A percentile compares a stretch with the other conserved stretches of the same genome.
These are phyloP conservation scores for Telenomus remus DNA, from an alignment of 1,140 invertebrate species.

Conservation along the genomic window DNA sequence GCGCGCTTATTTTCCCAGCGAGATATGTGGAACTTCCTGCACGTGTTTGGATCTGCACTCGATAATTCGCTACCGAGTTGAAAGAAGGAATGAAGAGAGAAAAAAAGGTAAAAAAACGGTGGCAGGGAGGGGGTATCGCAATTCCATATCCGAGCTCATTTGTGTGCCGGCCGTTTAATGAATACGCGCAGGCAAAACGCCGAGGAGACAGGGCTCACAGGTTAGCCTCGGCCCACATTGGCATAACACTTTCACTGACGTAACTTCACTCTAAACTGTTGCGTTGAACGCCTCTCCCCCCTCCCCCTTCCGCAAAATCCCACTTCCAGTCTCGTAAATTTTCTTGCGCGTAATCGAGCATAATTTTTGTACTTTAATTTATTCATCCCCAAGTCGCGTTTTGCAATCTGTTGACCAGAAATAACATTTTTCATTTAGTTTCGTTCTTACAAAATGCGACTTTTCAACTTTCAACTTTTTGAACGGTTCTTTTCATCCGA, in stretches of 20 bases:
- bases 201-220: slow-evolving; percentile 62
- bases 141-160: slow-evolving; percentile 49
- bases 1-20: slow-evolving; percentile 42
- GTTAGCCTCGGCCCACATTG: slow-evolving; percentile 76
- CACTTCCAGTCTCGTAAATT: slow-evolving; percentile 52
- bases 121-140: slow-evolving; percentile 33
- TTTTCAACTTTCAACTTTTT: too few species aligned
- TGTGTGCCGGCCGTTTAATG: slow-evolving; percentile 42
- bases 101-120: not conserved
- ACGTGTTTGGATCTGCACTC: slow-evolving; percentile 49
- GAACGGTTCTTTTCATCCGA: too few species aligned
- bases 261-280: slow-evolving; percentile 75
- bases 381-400: slow-evolving; percentile 25
- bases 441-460: too few species aligned
- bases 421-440: not conserved
- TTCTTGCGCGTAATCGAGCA: slow-evolving; percentile 43
- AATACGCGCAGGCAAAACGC: slow-evolving; percentile 34
- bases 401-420: not conserved
- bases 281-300: slow-evolving; percentile 61
- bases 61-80: slow-evolving; percentile 39
- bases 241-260: slow-evolving; percentile 77
- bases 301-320: slow-evolving; percentile 49
- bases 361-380: slow-evolving; percentile 40
- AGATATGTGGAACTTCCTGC: slow-evolving; percentile 56
- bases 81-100: slow-evolving; percentile 5